Evolutionary conservation across 2,888 invertebrate genomes (phyloP), one percentile per base, ranked within the genome.

Genomic region (Phytoseiulus persimilis): DNA sequence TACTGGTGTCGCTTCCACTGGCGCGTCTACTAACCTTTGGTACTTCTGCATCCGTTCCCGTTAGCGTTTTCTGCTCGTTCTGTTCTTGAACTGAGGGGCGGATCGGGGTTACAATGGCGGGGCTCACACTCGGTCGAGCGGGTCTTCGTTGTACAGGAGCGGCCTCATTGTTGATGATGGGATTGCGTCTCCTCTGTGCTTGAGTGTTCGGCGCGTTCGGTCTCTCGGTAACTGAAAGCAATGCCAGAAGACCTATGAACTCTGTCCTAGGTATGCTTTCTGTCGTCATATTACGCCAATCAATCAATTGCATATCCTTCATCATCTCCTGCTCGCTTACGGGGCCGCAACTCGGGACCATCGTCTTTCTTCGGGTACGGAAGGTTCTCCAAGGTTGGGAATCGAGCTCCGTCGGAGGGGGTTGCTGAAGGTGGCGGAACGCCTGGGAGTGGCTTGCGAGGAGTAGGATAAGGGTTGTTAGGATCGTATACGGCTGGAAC

Each of bases 401-500:
- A 33, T 39, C 33, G 87, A 87, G 87, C 33, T 23, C 18, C 18
- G 84, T 84, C 31, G 23, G 32, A 23, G 23, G 31, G 84, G 23
- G 45, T 32, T 31, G 84, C 33, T 14, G 11, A n/a, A 32, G 87
- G 87, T 33, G 87, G 87, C 32, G 87, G 39, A 32, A 33, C 28
- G 9, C 87, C 87, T 33, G 87, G 87, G 1, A 87, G 39, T 6
- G 87, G 87, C 87, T 87, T 87, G 6, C 87, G 32, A 33, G 87
- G 87, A 0, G 31, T 23, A 33, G 87, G 87, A 33, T 87, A 87
- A 28, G 87, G 87, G 23, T 87, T 87, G 6, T 31, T 32, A 87
- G 87, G 87, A 31, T 87, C 87, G 32, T 87, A 87, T 5, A n/a
- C 45, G 6, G 87, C 87, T 32, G 87, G 87, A 87, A 87, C 87